A percentile compares a stretch with the other conserved stretches of the same genome.
These are phyloP conservation scores for Enteromius anoplus DNA, from an alignment of 2,797 vertebrate genomes.

Conservation along the genomic window DNA sequence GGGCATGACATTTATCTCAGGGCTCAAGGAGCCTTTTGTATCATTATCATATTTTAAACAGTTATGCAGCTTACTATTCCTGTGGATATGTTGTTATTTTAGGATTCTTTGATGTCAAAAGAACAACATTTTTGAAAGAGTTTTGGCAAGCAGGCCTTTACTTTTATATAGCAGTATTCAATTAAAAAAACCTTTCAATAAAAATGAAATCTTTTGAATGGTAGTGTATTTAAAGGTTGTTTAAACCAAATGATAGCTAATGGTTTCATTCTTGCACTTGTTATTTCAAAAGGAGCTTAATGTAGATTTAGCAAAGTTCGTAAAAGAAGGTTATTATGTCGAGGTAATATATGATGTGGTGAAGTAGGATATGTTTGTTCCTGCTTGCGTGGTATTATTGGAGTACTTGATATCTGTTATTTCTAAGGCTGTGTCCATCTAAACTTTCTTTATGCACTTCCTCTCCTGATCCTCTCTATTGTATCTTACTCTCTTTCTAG, in stretches of 20 bases:
- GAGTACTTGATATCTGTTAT: neutral
- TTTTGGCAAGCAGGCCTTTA: neutral
- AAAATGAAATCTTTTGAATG: neutral
- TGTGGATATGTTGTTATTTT: neutral
- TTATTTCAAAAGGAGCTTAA: neutral
- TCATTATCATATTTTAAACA: neutral
- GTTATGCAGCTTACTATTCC: neutral
- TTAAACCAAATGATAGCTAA: neutral
- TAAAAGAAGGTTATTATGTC: neutral
- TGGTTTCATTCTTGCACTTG: slow-evolving; percentile 1
- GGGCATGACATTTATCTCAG: slow-evolving; percentile 21
- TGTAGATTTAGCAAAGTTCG: neutral
- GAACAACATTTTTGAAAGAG: neutral
- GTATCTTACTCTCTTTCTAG: slow-evolving; percentile 62
- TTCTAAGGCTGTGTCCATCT: neutral
- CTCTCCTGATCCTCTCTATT: slow-evolving; percentile 3
- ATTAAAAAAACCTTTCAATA: neutral
- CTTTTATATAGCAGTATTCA: neutral
- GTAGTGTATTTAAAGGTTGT: neutral
- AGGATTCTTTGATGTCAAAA: neutral
- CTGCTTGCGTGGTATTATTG: neutral
- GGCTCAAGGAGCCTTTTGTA: neutral
- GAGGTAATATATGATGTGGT: slow-evolving; percentile 1
- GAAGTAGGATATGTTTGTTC: neutral
- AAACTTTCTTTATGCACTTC: slow-evolving; percentile 12